Evolutionary conservation across 1,140 invertebrate species (phyloP).

Genomic region (Bombus picipes): DNA sequence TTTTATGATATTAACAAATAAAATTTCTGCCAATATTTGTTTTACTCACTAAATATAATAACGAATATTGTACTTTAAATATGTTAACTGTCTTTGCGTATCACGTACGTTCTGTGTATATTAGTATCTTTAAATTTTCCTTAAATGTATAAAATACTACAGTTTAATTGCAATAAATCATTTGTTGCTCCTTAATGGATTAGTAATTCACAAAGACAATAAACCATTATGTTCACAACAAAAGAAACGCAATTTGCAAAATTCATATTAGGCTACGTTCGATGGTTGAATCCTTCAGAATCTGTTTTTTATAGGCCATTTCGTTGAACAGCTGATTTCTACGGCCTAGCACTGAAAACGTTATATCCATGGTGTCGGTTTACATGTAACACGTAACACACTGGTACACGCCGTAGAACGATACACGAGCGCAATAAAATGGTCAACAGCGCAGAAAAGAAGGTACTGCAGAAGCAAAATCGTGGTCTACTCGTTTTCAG

Average conservation of each 20-base stretch:
- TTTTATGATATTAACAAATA: too few relatives aligned
- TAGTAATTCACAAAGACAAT: too few relatives aligned
- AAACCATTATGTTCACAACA: too few relatives aligned
- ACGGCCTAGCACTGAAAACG: conserved; percentile 6
- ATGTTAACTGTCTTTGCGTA: too few relatives aligned
- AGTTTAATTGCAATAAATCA: too few relatives aligned
- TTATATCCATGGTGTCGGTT: conserved; percentile 53
- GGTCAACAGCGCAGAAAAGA: neutral
- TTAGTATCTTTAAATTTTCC: too few relatives aligned
- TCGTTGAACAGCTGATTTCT: conserved; percentile 54
- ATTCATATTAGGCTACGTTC: neutral
- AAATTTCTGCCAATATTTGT: too few relatives aligned
- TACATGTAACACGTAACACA: conserved; percentile 56
- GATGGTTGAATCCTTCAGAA: neutral
- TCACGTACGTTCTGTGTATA: too few relatives aligned
- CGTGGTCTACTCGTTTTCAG: conserved; percentile 43
- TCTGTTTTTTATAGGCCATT: neutral
- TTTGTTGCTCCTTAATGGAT: too few relatives aligned
- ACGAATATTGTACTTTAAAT: too few relatives aligned
- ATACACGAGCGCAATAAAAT: conserved; percentile 20
- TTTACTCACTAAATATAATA: too few relatives aligned
- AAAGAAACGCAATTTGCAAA: neutral
- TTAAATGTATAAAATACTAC: too few relatives aligned
- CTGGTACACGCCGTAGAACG: neutral
- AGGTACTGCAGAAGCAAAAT: conserved; percentile 27